Evolutionary conservation across 2,797 vertebrate species (phyloP).

Genomic region (Leptoclinus maculatus): DNA sequence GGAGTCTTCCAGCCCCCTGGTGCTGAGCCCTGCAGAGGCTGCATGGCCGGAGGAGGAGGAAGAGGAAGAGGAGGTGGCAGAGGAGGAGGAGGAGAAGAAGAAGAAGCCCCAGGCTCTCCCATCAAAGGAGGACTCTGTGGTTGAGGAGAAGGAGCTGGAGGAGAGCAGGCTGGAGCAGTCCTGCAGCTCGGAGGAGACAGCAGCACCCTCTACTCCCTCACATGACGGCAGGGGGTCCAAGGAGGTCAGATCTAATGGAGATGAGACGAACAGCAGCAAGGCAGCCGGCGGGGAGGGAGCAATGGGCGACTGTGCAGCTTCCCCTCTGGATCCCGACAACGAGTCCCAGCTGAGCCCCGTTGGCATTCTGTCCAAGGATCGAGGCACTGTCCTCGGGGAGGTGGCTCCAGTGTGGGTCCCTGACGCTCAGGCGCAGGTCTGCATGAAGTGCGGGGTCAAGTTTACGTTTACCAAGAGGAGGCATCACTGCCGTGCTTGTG

Average conservation of each 20-base stretch:
- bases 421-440: slow-evolving; percentile 95
- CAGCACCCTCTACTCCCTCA: slow-evolving; percentile 57
- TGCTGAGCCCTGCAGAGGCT: slow-evolving; percentile 73
- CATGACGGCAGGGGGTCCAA: slow-evolving; percentile 70
- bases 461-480: slow-evolving; percentile 99
- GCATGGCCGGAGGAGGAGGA: slow-evolving; percentile 72
- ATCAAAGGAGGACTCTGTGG: slow-evolving; percentile 96
- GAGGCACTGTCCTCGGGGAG: slow-evolving; percentile 87
- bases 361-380: slow-evolving; percentile 86
- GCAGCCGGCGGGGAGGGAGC: slow-evolving; percentile 77
- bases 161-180: slow-evolving; percentile 90
- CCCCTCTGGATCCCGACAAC: slow-evolving; percentile 85
- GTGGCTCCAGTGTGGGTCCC: slow-evolving; percentile 96
- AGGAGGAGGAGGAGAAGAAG: slow-evolving; percentile 58
- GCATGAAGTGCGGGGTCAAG: slow-evolving; percentile 97
- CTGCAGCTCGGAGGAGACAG: slow-evolving; percentile 82
- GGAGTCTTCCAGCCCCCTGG: slow-evolving; percentile 72
- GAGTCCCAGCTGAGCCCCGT: slow-evolving; percentile 85
- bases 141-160: slow-evolving; percentile 97
- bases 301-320: slow-evolving; percentile 34
- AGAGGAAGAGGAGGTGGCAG: slow-evolving; percentile 68
- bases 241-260: slow-evolving; percentile 56
- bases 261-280: slow-evolving; percentile 64
- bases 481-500: slow-evolving; percentile 97
- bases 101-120: slow-evolving; percentile 86